phyloP scores from a whole-genome alignment of 2,113 vertebrate species.

The Danionella cerebrum region DNA sequence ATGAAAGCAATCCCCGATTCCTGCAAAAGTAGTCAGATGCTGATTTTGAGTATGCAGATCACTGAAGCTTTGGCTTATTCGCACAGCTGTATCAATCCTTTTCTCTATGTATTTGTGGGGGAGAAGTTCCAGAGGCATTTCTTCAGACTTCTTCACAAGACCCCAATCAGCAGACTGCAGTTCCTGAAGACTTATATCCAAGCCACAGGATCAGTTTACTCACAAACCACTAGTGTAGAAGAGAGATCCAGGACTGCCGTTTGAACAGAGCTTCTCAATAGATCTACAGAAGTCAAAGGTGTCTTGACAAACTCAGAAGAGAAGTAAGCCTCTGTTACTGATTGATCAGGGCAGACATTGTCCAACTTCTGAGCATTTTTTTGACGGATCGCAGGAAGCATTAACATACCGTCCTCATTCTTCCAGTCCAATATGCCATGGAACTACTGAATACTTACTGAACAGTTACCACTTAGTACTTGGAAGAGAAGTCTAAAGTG shows the following conservation, averaged over 20 bases:
- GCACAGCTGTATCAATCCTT: constrained; percentile 65
- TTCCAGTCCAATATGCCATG: no score
- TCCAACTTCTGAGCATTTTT: no score
- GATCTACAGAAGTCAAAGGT: no score
- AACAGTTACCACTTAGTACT: no score
- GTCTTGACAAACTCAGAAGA: no score
- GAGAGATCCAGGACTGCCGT: constrained; percentile 46
- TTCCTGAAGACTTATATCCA: constrained; percentile 45
- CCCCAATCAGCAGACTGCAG: constrained; percentile 46
- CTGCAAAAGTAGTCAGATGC: constrained; percentile 48
- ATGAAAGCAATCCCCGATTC: fast-evolving
- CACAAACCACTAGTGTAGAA: constrained; percentile 52
- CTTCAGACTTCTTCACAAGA: constrained; percentile 43
- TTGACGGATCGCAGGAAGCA: no score
- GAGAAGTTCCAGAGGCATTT: constrained; percentile 60
- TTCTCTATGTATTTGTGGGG: constrained; percentile 65
- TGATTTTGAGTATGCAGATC: constrained; percentile 41
- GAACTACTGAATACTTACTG: no score
- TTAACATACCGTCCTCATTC: no score
- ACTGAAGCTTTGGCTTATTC: constrained; percentile 57
- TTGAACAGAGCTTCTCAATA: constrained; percentile 28
- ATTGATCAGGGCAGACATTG: no score
- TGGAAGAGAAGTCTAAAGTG: no score
- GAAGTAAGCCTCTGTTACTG: no score
- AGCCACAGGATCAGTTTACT: constrained; percentile 45